Percentiles rank a stretch among this genome's conserved stretches.
These are phyloP conservation scores for Gallinago solitaria DNA, from an alignment of 2,797 vertebrate species.

Conservation along the genomic window DNA sequence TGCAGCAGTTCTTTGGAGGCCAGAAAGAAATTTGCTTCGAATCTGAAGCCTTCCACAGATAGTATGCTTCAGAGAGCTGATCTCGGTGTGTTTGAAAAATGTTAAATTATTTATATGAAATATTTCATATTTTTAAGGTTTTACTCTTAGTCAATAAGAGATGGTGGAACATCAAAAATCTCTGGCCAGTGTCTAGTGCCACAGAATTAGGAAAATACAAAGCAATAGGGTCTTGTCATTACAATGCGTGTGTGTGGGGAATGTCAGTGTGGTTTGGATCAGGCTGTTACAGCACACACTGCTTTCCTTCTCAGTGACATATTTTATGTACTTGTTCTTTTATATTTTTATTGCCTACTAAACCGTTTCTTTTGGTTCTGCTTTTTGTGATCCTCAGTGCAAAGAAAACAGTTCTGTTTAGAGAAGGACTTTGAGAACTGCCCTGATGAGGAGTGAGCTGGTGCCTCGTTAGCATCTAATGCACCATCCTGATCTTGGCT, in stretches of 20 bases:
- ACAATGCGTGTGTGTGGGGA: not conserved
- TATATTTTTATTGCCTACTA: slow-evolving; percentile 46
- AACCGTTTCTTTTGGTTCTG: slow-evolving; percentile 2
- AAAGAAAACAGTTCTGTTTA: slow-evolving; percentile 29
- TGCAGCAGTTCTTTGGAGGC: not conserved
- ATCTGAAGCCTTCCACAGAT: not conserved
- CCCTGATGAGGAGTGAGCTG: not conserved
- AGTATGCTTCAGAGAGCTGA: not conserved
- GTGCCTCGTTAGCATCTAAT: not conserved
- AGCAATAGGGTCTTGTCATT: not conserved
- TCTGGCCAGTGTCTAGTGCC: not conserved
- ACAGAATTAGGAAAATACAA: not conserved
- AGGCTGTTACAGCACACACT: not conserved
- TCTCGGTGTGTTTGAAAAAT: not conserved
- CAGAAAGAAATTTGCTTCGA: not conserved
- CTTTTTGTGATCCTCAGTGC: not conserved
- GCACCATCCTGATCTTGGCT: not conserved
- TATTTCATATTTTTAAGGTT: not conserved
- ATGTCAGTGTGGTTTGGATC: slow-evolving; percentile 22
- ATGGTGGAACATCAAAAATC: not conserved
- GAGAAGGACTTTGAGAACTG: not conserved
- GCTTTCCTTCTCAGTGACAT: slow-evolving; percentile 27
- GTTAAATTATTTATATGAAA: not conserved
- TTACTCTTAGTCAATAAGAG: not conserved
- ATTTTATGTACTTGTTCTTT: slow-evolving; percentile 46